Percentiles rank a stretch among this genome's conserved stretches.
Evolutionary conservation across 2,888 invertebrate species (phyloP).

Genomic region (Steinernema scapterisci): DNA sequence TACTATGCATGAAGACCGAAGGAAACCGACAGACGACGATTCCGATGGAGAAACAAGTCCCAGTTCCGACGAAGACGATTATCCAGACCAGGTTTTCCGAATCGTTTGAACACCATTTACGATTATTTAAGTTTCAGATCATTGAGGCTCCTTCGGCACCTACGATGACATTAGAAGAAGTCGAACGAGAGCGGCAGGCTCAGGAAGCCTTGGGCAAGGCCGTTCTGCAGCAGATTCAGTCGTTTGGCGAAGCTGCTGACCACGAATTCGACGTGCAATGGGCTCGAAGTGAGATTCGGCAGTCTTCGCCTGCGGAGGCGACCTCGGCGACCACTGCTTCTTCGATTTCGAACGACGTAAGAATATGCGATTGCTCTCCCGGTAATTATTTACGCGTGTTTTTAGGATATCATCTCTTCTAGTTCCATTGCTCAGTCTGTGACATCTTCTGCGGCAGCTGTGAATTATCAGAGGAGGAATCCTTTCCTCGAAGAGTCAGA

Average conservation of each 20-base stretch:
- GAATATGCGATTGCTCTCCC: too few relatives aligned
- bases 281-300: conserved; percentile 46
- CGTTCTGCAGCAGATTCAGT: conserved; percentile 59
- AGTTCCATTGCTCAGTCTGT: not conserved
- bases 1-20: conserved; percentile 43
- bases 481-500: conserved; percentile 35
- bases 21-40: conserved; percentile 45
- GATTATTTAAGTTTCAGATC: conserved; percentile 39
- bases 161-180: conserved; percentile 54
- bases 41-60: conserved; percentile 47
- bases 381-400: too few relatives aligned
- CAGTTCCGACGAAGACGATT: conserved; percentile 62
- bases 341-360: too few relatives aligned
- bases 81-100: conserved; percentile 59
- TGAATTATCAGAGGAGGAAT: conserved; percentile 25
- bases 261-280: conserved; percentile 66
- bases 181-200: conserved; percentile 55
- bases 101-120: not conserved
- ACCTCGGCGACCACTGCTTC: conserved; percentile 8
- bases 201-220: conserved; percentile 57
- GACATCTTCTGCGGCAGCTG: not conserved
- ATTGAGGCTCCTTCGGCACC: conserved; percentile 64
- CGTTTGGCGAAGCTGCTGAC: conserved; percentile 66
- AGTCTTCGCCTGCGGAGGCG: not conserved
- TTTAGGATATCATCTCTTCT: not conserved